These are phyloP conservation scores for Pseudopodoces humilis DNA, from an alignment of 2,113 vertebrate genomes.

Conservation along the genomic window DNA sequence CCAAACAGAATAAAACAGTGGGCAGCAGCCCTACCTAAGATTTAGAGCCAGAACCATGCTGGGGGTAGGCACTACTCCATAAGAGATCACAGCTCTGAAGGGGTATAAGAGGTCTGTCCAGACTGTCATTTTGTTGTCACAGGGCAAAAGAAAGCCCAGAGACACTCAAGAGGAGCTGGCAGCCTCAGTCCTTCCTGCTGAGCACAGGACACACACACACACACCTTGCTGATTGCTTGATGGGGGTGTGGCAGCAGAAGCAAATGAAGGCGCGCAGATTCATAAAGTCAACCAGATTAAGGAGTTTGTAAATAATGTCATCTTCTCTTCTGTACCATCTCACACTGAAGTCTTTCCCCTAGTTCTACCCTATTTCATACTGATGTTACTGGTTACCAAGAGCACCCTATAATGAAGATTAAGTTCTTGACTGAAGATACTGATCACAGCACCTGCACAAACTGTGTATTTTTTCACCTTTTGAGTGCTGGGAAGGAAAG, in stretches of 20 bases:
- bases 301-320: neutral
- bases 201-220: neutral
- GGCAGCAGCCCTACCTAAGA: neutral
- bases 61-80: rapidly evolving
- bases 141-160: neutral
- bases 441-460: neutral
- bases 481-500: neutral
- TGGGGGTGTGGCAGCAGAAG: rapidly evolving
- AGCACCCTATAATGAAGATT: neutral
- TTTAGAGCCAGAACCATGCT: neutral
- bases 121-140: neutral
- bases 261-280: neutral
- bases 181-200: neutral
- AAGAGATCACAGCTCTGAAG: neutral
- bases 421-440: neutral
- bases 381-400: neutral
- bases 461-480: neutral
- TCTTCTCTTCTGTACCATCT: neutral
- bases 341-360: neutral
- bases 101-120: neutral
- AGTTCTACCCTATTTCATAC: neutral
- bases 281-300: neutral
- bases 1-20: neutral
- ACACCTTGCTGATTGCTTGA: neutral
- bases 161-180: neutral